These are phyloP conservation scores for Malaclemys terrapin DNA, from an alignment of 2,113 vertebrate genomes.

Conservation along the genomic window DNA sequence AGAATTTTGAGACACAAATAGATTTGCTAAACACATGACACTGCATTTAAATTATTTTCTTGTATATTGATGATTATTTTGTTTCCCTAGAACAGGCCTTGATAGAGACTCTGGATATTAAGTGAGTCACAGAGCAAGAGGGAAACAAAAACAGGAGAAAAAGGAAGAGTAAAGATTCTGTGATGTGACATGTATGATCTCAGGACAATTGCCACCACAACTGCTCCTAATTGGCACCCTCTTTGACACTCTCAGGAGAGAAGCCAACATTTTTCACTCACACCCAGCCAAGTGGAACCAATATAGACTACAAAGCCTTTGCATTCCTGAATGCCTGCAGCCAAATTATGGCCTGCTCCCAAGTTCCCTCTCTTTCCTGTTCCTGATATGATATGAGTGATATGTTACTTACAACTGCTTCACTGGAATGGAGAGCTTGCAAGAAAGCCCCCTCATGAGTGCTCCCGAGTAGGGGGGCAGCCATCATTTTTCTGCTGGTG, in stretches of 20 bases:
- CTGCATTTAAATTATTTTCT: not conserved
- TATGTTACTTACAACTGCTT: not conserved
- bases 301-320: not conserved
- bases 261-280: fast-evolving
- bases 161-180: not conserved
- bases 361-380: not conserved
- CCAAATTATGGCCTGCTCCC: fast-evolving
- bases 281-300: fast-evolving
- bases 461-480: not conserved
- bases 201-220: not conserved
- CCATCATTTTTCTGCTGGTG: not conserved
- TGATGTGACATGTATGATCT: not conserved
- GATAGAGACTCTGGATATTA: conserved; percentile 1
- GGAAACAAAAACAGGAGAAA: not conserved
- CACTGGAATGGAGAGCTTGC: not conserved
- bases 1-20: conserved; percentile 12
- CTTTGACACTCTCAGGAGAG: not conserved
- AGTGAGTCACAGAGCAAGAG: not conserved
- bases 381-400: not conserved
- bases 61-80: not conserved
- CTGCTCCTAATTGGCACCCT: not conserved
- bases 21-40: not conserved
- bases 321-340: not conserved
- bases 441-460: not conserved
- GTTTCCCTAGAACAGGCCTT: not conserved